These are phyloP conservation scores for Anisognathus igniventris DNA, from an alignment of 2,797 vertebrate species.

Conservation along the genomic window DNA sequence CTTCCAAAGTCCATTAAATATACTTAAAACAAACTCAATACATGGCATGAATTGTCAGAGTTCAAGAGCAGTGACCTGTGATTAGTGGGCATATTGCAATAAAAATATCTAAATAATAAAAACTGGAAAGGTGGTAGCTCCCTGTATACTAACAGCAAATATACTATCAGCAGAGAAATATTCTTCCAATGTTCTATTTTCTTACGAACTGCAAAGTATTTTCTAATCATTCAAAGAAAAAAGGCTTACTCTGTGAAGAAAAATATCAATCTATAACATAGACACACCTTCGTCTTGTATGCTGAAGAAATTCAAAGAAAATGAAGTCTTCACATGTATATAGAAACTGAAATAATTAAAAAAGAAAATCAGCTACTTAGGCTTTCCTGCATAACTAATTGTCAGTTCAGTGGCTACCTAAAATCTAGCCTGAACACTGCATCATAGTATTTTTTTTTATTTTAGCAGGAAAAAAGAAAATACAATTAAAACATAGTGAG, in stretches of 20 bases:
- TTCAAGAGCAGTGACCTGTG: not conserved
- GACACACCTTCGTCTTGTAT: not conserved
- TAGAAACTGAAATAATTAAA: not conserved
- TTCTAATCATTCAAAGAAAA: not conserved
- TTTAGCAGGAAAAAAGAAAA: not conserved
- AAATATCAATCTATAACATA: not conserved
- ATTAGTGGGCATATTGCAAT: not conserved
- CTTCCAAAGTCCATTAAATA: not conserved
- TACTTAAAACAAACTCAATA: not conserved
- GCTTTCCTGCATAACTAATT: not conserved
- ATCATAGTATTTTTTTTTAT: not conserved
- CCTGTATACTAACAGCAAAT: not conserved
- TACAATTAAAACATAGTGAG: not conserved
- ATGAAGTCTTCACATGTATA: not conserved
- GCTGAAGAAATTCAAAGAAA: not conserved
- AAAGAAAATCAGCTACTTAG: not conserved
- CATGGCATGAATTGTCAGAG: not conserved
- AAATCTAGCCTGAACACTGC: not conserved
- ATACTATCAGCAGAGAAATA: not conserved
- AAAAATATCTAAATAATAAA: slow-evolving; percentile 7
- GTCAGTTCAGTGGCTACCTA: not conserved
- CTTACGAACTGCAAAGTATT: not conserved
- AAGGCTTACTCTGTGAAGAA: not conserved
- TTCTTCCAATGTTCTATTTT: not conserved
- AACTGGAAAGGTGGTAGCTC: not conserved